phyloP scores from a whole-genome alignment of 2,888 invertebrate species.

The Pollenia griseotomentosa region DNA sequence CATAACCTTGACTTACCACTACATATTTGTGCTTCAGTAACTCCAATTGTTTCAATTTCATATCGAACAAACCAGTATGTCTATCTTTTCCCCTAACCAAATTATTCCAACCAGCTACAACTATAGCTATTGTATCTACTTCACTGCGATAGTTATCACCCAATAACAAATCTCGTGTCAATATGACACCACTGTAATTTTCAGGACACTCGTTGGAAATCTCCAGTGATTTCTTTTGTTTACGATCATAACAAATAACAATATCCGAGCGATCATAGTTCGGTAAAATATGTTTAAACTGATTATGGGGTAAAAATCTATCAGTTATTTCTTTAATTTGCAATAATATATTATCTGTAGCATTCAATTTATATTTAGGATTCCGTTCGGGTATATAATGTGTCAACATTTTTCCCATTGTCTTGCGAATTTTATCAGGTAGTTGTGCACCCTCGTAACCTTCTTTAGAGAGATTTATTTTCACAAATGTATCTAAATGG shows the following conservation, averaged over 20 bases:
- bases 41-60: constrained; percentile 88
- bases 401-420: constrained; percentile 86
- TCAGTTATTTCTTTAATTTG: constrained; percentile 85
- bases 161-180: constrained; percentile 79
- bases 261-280: constrained; percentile 88
- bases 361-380: constrained; percentile 85
- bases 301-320: constrained; percentile 85
- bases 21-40: constrained; percentile 86
- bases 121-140: constrained; percentile 86
- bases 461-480: constrained; percentile 78
- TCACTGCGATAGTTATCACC: constrained; percentile 73
- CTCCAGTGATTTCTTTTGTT: constrained; percentile 85
- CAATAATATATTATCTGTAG: constrained; percentile 86
- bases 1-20: constrained; percentile 65
- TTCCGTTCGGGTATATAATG: constrained; percentile 86
- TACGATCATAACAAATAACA: constrained; percentile 86
- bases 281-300: constrained; percentile 87
- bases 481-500: constrained; percentile 86
- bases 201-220: constrained; percentile 85
- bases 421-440: constrained; percentile 83
- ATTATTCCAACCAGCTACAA: constrained; percentile 87
- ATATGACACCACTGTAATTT: constrained; percentile 85
- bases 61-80: constrained; percentile 86
- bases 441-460: constrained; percentile 86
- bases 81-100: constrained; percentile 85